phyloP scores from a whole-genome alignment of 2,888 invertebrate genomes.

The Pseudococcus jackbeardsleyi region DNA sequence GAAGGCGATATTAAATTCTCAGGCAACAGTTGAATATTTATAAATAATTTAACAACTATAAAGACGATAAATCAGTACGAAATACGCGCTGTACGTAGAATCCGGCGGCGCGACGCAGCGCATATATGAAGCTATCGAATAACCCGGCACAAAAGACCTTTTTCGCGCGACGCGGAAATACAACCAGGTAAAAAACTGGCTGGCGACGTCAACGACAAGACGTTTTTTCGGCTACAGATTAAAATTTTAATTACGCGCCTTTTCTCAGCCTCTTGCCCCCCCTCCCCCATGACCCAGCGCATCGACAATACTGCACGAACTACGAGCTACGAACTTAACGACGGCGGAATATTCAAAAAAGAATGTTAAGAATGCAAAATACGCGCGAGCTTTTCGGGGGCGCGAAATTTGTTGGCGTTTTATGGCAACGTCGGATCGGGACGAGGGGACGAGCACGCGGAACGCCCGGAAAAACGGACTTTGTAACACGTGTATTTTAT shows the following conservation, averaged over 20 bases:
- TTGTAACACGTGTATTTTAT: constrained; percentile 34
- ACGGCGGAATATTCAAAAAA: constrained; percentile 18
- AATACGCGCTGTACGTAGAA: not conserved
- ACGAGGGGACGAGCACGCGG: not conserved
- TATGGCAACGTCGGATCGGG: not conserved
- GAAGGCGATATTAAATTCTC: constrained; percentile 27
- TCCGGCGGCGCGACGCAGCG: not conserved
- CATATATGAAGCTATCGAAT: not conserved
- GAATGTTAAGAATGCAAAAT: constrained; percentile 26
- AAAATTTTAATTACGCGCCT: constrained; percentile 28
- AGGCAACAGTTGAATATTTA: constrained; percentile 37
- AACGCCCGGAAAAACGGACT: constrained; percentile 2
- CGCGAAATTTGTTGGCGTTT: constrained; percentile 13
- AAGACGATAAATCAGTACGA: not conserved
- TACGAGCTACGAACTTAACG: not conserved
- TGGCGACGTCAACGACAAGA: not conserved
- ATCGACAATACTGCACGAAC: not conserved
- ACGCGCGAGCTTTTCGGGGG: constrained; percentile 1
- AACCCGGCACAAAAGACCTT: not conserved
- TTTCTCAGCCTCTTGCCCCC: not conserved
- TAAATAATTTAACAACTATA: constrained; percentile 25
- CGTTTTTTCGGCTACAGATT: constrained; percentile 12
- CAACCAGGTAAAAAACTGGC: not conserved
- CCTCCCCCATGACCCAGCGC: not conserved
- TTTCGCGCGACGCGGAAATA: not conserved